Conservation (phyloP, 2,888 invertebrate species). For the Adelphocoris suturalis region DNA sequence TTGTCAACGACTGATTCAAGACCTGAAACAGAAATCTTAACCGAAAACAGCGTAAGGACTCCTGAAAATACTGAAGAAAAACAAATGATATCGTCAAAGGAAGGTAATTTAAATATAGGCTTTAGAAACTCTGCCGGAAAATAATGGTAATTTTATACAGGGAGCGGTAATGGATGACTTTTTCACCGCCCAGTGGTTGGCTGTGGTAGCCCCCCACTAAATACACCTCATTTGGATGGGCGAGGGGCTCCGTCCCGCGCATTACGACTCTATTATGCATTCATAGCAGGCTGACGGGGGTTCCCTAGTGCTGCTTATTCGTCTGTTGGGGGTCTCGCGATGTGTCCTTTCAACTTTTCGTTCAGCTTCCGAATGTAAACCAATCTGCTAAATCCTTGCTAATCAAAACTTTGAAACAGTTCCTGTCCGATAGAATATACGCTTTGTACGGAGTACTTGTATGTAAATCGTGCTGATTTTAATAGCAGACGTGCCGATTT, state of each 20-base stretch:
- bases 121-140: constrained; percentile 8
- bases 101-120: background rate
- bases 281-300: constrained; percentile 40
- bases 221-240: constrained; percentile 43
- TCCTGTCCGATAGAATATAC: no score
- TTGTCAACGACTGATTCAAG: no score
- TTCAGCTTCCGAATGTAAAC: background rate
- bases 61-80: background rate
- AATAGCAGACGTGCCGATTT: no score
- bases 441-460: no score
- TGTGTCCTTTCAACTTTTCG: background rate
- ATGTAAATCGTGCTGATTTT: no score
- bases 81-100: constrained; percentile 18
- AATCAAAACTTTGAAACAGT: no score
- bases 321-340: background rate
- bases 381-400: no score
- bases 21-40: no score
- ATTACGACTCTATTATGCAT: constrained; percentile 50
- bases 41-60: no score
- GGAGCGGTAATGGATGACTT: constrained; percentile 43
- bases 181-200: constrained; percentile 43
- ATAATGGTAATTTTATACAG: constrained; percentile 50
- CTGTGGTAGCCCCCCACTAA: constrained; percentile 27
- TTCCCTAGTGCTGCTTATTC: background rate
- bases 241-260: background rate